These are phyloP conservation scores for Polyergus mexicanus DNA, from an alignment of 1,140 invertebrate genomes.

Conservation along the genomic window DNA sequence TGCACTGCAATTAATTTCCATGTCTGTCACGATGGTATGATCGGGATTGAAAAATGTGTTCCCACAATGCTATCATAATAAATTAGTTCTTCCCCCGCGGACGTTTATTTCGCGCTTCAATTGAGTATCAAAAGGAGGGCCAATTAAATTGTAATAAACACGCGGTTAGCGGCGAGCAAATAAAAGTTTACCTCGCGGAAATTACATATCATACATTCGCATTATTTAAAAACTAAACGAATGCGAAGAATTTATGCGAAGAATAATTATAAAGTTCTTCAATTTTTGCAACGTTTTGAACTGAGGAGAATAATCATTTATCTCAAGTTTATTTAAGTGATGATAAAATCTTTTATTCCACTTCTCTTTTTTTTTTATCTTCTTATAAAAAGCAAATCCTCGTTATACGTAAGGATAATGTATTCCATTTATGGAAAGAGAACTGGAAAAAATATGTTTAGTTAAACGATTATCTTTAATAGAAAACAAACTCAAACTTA, in stretches of 20 bases:
- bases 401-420: slow-evolving; percentile 38
- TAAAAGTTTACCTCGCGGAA: slow-evolving; percentile 52
- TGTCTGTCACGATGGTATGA: slow-evolving; percentile 44
- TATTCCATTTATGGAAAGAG: slow-evolving; percentile 40
- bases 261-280: slow-evolving; percentile 33
- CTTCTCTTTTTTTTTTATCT: neutral
- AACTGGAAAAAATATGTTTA: slow-evolving; percentile 21
- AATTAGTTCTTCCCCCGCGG: slow-evolving; percentile 51
- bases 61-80: slow-evolving; percentile 57
- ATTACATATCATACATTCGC: slow-evolving; percentile 49
- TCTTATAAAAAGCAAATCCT: slow-evolving; percentile 27
- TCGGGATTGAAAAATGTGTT: slow-evolving; percentile 54
- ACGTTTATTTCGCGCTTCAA: slow-evolving; percentile 54
- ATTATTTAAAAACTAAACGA: slow-evolving; percentile 58
- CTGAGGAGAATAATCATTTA: slow-evolving; percentile 16
- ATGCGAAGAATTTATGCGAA: slow-evolving; percentile 38
- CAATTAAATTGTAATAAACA: slow-evolving; percentile 62
- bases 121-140: slow-evolving; percentile 57
- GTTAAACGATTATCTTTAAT: slow-evolving; percentile 36
- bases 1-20: slow-evolving; percentile 46
- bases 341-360: slow-evolving; percentile 8
- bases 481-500: neutral
- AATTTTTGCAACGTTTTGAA: slow-evolving; percentile 6
- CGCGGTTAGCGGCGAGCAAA: slow-evolving; percentile 41
- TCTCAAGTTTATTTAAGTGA: slow-evolving; percentile 27